Evolutionary conservation across 2,797 vertebrate genomes (phyloP).

Genomic region (Lacerta bilineata): DNA sequence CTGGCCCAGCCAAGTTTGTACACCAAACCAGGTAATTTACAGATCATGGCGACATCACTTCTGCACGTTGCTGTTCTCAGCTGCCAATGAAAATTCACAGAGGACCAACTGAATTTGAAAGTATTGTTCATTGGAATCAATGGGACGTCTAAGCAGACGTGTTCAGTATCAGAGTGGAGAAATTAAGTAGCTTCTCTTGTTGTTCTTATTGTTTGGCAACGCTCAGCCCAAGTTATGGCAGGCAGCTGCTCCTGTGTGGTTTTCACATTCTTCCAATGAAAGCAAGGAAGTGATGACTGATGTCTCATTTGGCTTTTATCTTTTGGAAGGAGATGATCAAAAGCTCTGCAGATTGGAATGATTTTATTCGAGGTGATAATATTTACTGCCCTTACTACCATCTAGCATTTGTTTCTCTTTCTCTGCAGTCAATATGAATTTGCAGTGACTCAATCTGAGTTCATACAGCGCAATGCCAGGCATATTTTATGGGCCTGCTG

Average conservation of each 20-base stretch:
- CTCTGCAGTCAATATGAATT: conserved; percentile 14
- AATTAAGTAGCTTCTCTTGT: not conserved
- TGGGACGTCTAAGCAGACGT: not conserved
- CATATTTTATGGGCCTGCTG: conserved; percentile 34
- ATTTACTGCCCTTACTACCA: conserved; percentile 29
- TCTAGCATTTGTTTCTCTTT: conserved; percentile 13
- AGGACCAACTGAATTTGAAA: not conserved
- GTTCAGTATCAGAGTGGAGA: not conserved
- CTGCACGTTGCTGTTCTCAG: not conserved
- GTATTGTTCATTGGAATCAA: not conserved
- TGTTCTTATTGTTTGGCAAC: conserved; percentile 9
- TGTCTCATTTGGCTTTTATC: conserved; percentile 30
- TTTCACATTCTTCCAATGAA: conserved; percentile 6
- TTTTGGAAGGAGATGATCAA: conserved; percentile 32
- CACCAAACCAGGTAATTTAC: not conserved
- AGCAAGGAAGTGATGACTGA: conserved; percentile 27
- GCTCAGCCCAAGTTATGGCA: not conserved
- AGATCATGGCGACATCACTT: not conserved
- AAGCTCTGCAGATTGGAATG: conserved; percentile 15
- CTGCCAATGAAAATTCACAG: not conserved
- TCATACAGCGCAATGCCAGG: not conserved
- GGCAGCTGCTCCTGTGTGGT: conserved; percentile 6
- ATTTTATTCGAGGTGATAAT: conserved; percentile 31
- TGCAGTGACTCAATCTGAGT: conserved; percentile 17
- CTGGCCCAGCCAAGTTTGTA: not conserved